phyloP scores from a whole-genome alignment of 2,797 vertebrate species.

The Telmatherina bonti region DNA sequence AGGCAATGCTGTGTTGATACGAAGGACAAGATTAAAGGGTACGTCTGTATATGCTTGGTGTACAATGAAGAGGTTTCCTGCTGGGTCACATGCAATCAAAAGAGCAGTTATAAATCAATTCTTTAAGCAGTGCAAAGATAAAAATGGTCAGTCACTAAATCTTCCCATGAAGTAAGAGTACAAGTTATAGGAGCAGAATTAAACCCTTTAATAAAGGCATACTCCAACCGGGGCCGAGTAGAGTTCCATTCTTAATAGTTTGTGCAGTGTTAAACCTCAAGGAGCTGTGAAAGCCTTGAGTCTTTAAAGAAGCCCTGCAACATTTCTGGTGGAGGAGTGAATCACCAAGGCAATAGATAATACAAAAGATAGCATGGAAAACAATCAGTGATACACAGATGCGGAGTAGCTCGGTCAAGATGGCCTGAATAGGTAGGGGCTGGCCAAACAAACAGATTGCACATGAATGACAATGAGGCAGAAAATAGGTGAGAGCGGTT shows the following conservation, averaged over 20 bases:
- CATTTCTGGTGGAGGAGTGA: conserved; percentile 46
- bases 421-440: conserved; percentile 61
- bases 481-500: conserved; percentile 73
- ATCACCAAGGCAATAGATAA: conserved; percentile 59
- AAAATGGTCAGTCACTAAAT: conserved; percentile 26
- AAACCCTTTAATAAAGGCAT: conserved; percentile 40
- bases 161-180: conserved; percentile 18
- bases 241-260: conserved; percentile 48
- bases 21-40: conserved; percentile 20
- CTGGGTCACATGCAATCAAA: conserved; percentile 46
- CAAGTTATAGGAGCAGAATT: conserved; percentile 49
- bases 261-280: conserved; percentile 43
- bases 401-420: conserved; percentile 58
- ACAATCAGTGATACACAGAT: conserved; percentile 57
- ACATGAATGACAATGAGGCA: conserved; percentile 80
- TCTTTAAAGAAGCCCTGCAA: conserved; percentile 46
- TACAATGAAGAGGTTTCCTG: conserved; percentile 41
- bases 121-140: conserved; percentile 49
- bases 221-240: conserved; percentile 30
- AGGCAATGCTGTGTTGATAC: conserved; percentile 36
- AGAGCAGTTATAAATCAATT: conserved; percentile 48
- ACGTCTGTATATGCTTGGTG: conserved; percentile 20
- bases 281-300: conserved; percentile 56
- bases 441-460: conserved; percentile 79
- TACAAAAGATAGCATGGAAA: conserved; percentile 64